Percentiles rank a stretch among this genome's conserved stretches.
These are phyloP conservation scores for Malthinus flaveolus DNA, from an alignment of 2,888 invertebrate genomes.

Conservation along the genomic window DNA sequence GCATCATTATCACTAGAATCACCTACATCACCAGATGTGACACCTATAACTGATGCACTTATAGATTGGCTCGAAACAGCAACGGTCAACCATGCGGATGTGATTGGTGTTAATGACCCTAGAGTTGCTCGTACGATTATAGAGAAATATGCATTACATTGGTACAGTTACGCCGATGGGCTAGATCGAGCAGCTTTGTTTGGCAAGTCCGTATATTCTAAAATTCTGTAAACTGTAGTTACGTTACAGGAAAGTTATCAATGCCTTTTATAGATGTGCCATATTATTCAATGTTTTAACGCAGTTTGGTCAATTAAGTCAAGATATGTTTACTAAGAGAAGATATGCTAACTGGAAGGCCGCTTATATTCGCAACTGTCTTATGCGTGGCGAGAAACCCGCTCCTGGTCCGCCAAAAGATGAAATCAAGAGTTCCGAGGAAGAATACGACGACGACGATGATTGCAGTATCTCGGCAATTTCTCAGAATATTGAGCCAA, in stretches of 20 bases:
- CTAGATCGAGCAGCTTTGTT: constrained; percentile 86
- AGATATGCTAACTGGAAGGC: constrained; percentile 99
- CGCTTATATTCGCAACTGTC: constrained; percentile 95
- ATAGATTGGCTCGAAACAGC: constrained; percentile 91
- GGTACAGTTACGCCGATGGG: constrained; percentile 93
- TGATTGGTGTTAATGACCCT: constrained; percentile 87
- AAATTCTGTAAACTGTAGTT: not conserved
- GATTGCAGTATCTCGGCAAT: constrained; percentile 23
- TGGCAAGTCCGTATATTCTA: constrained; percentile 72
- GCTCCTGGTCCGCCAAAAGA: constrained; percentile 74
- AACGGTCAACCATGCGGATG: constrained; percentile 70
- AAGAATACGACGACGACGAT: constrained; percentile 41
- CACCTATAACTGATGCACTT: constrained; percentile 71
- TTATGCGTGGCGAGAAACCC: constrained; percentile 92
- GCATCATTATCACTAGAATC: constrained; percentile 73
- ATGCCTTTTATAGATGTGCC: constrained; percentile 93
- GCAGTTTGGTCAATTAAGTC: constrained; percentile 88
- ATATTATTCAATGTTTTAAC: constrained; percentile 91
- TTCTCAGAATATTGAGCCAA: not conserved
- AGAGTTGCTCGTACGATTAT: constrained; percentile 94
- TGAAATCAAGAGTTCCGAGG: constrained; percentile 51
- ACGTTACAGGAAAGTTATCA: constrained; percentile 82
- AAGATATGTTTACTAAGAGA: constrained; percentile 84
- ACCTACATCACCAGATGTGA: constrained; percentile 83
- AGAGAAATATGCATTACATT: constrained; percentile 92